Base-by-base conservation (phyloP, 2,888 invertebrate genomes). In the Mystacides longicornis region DNA sequence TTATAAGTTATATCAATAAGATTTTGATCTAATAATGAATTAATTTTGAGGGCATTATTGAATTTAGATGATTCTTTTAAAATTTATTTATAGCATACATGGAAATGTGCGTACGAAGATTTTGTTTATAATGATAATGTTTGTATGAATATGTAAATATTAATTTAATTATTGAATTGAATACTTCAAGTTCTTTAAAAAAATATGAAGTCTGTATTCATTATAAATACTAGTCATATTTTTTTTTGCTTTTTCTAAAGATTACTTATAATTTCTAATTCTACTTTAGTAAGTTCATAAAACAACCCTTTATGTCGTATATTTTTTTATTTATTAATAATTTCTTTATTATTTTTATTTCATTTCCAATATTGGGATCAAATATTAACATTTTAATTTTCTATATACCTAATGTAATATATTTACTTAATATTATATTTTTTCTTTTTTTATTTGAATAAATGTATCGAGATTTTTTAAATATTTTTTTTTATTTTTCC, bases 181-280 rank as follows among this genome's bases (percentile, higher is more conserved):
- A 27, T 27, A 11, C 16, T 3, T 37, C 16, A 37, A 37, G 37
- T 37, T 37, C 37, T 14, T 5, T 37, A 14, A 16, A 37, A 37
- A 37, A 37, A 37, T 37, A 37, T 37, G 37, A 37, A 37, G 37
- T 37, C 37, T 37, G 37, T 37, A 37, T 37, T 37, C 14, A 37
- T 37, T 37, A n/a, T 37, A 37, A 37, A 37, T 37, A 37, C 37
- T 37, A 37, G 37, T 37, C 37, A 37, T 37, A 37, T 37, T 37
- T 37, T 37, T 37, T 37, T n/a, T n/a, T n/a, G n/a, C 37, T 37
- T 3, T 37, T 16, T 37, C 16, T 37, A 14, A 37, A 37, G 37
- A n/a, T 37, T 37, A 37, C 16, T 37, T 37, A 37, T 37, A 37
- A 37, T 37, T 37, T 37, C 16, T 37, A 37, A 37, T 37, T 37